Evolutionary conservation across 2,113 vertebrate genomes (phyloP), one percentile per base, ranked within the genome.

Genomic region (Pelvicachromis taeniatus): DNA sequence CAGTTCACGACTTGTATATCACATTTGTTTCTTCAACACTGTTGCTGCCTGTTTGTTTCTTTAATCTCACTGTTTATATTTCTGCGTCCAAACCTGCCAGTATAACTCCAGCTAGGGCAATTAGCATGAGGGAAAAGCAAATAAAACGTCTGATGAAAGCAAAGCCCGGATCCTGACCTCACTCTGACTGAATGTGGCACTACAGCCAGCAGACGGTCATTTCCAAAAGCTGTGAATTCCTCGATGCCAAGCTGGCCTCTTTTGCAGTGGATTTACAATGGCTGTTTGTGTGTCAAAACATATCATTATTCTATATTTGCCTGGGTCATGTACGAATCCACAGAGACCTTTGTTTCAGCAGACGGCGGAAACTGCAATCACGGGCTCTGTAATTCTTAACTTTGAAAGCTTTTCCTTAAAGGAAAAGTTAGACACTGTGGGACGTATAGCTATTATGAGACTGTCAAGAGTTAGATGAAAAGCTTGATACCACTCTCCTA

Each of bases 251-350:
- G 23, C 87, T 79, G 80, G 88, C 89, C 86, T 91, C 87, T 75
- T 80, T 82, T 61, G 78, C 83, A 63, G 86, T 75, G 78, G 85
- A 86, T 91, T 91, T 90, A 93, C 93, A 90, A 94, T 90, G 85
- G 88, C 88, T 89, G 88, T 92, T 92, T 93, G 91, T 91, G 77
- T 89, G 77, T 56, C 80, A 88, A 83, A 94, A 94, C 93, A 88
- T 95, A 65, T 94, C 81, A 95, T 94, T 92, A 95, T 93, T 92
- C 93, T 92, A 93, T 93, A 91, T 95, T 92, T 94, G 89, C 91
- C 86, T 21, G 61, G 70, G 81, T 91, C 86, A 81, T 87, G 88
- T 83, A 80, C 77, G 80, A 63, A 61, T 92, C 81, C 81, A 29
- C 84, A 42, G 79, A 84, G 78, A 78, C 89, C 88, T 85, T 91